Evolutionary conservation across 2,113 vertebrate species (phyloP).

Genomic region (Collichthys lucidus): DNA sequence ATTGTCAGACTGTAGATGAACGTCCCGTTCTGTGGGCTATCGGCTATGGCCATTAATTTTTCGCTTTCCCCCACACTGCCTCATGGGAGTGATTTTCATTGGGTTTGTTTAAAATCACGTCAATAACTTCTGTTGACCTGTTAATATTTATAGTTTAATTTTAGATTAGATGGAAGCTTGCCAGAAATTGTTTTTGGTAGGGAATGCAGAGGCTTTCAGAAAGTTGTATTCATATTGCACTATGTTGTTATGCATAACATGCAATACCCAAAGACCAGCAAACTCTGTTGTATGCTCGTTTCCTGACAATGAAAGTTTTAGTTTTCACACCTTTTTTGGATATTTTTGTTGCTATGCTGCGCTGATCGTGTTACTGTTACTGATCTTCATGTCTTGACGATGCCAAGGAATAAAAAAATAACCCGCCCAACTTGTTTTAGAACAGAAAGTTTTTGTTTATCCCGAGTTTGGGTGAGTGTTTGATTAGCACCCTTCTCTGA

Average conservation of each 20-base stretch:
- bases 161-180: not conserved
- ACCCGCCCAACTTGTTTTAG: not conserved
- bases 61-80: constrained; percentile 11
- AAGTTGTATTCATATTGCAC: not conserved
- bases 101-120: not conserved
- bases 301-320: not conserved
- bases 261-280: not conserved
- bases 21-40: not conserved
- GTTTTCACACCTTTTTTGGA: not conserved
- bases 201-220: not conserved
- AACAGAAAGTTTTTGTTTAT: not conserved
- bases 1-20: constrained; percentile 4
- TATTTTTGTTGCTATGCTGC: not conserved
- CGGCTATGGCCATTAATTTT: constrained; percentile 11
- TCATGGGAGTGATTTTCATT: constrained; percentile 17
- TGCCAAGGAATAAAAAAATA: not conserved
- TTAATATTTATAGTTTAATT: constrained; percentile 4
- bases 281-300: not conserved
- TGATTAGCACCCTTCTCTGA: not conserved
- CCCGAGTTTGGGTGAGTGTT: too few relatives aligned
- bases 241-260: not conserved
- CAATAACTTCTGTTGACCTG: not conserved
- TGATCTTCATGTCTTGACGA: not conserved
- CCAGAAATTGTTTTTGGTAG: not conserved
- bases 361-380: not conserved